Evolutionary conservation across 2,888 invertebrate genomes (phyloP), one percentile per base, ranked within the genome.

Genomic region (Cheilosia soror): DNA sequence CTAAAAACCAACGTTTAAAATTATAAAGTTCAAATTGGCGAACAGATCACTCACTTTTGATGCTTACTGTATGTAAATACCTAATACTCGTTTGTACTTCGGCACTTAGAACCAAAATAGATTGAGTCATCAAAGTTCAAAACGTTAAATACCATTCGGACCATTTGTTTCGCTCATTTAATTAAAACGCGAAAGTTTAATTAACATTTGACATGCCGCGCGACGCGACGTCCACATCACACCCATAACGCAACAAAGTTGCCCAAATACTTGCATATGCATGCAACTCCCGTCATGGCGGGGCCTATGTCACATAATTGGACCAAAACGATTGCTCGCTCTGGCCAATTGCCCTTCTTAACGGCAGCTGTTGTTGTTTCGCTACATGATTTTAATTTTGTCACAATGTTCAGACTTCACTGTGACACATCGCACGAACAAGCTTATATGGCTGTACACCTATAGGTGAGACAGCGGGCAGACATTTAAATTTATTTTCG

Each of bases 311-410:
- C 15, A 37, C n/a, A 20, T 27, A 80, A 68, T n/a, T 80, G 66
- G 68, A 80, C 73, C 80, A 73, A 80, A 73, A 73, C 73, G 55
- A 53, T 58, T 47, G 53, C 27, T 42, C 58, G 78, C 33, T 55
- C 11, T 53, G 73, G 73, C 49, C 73, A 73, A 80, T 68, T 80
- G 66, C 60, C 53, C 44, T 37, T 42, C 37, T 71, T 71, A 62
- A 57, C 69, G 63, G 66, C 80, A 73, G 72, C 66, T 68, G 73
- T 37, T 73, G 73, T 44, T 73, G 66, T 73, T 68, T 47, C 47
- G 66, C 73, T 44, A 73, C 68, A 73, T 80, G 37, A 80, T 68
- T 73, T 62, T 51, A 80, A 73, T 80, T 80, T 68, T 66, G 31
- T 63, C 80, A 68, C 53, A 80, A 73, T 62, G 72, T 73, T 62